Base-by-base conservation (phyloP, 2,888 invertebrate species). In the Temnothorax unifasciatus region DNA sequence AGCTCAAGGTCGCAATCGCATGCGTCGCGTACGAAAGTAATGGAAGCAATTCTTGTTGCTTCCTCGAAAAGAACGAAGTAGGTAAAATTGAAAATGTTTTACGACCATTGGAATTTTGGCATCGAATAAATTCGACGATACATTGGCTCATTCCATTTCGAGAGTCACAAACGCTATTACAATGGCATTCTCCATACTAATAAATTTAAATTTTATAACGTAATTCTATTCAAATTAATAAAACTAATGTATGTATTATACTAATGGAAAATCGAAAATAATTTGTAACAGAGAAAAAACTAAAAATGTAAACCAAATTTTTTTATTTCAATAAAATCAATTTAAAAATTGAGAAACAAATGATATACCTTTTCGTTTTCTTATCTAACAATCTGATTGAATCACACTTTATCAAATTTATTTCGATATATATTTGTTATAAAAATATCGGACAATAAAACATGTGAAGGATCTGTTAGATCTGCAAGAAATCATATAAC, bases 1-100 rank as follows among this genome's bases (percentile, higher is more conserved):
- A 84, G 86, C 87, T 88, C 90, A 90, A 87, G 90, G 87, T 84
- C 83, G 85, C 34, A 74, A 44, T 59, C 75, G 63, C 54, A 71
- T 61, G 68, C 63, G 64, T 44, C 47, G 75, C 82, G 73, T 73
- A 74, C 47, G 64, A 76, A 59, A 9, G 69, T 85, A 52, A 38
- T 34, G 68, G 71, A 29, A 29, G 47, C 15, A 61, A 85, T 83
- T 83, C 61, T 83, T 59, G 11, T 59, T 59, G 34, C 41, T 57
- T 29, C 77, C 29, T 8, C 44, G 11, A 38, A 6, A 38, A 3
- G 41, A 50, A 38, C 13, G 21, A 21, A 57, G 29, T 71, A 6
- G 11, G 18, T 8, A 18, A 63, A 21, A 9, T 52, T 38, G 44
- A 13, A 47, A 73, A 83, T 82, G 54, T 64, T 82, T 59, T 38